Percentiles rank a stretch among this genome's conserved stretches.
phyloP scores from a whole-genome alignment of 2,113 vertebrate species.

The Calyptomena viridis region DNA sequence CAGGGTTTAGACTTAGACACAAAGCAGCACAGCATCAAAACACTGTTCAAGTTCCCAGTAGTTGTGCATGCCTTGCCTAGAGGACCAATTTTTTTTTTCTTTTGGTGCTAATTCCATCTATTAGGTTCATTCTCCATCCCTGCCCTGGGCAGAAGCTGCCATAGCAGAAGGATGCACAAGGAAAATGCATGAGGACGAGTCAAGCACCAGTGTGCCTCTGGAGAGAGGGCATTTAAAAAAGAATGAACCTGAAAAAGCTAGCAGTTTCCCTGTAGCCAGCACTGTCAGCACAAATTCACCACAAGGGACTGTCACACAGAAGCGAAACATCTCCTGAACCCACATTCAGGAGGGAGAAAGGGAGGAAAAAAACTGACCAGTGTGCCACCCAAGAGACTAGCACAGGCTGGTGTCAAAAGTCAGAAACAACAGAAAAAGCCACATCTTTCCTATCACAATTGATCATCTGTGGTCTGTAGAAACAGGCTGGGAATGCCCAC shows the following conservation, averaged over 20 bases:
- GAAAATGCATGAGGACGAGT: background rate
- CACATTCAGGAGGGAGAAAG: background rate
- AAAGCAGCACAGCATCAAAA: background rate
- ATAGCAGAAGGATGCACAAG: background rate
- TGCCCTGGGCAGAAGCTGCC: background rate
- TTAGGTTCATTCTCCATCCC: background rate
- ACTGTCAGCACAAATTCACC: background rate
- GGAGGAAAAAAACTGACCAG: background rate
- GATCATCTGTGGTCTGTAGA: background rate
- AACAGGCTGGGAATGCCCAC: background rate
- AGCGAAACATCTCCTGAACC: background rate
- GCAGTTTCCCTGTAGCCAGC: background rate
- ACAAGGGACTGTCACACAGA: background rate
- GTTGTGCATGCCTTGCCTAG: background rate
- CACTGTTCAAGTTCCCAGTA: background rate
- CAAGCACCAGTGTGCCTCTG: background rate
- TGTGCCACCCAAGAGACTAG: background rate
- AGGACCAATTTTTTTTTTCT: background rate
- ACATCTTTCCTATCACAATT: background rate
- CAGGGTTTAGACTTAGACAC: background rate
- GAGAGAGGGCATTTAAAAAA: conserved; percentile 25
- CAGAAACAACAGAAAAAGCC: background rate
- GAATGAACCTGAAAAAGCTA: conserved; percentile 6
- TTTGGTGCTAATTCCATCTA: background rate
- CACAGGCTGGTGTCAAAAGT: background rate